These are phyloP conservation scores for Drosophila sulfurigaster DNA, from an alignment of 1,140 invertebrate genomes.

Conservation along the genomic window DNA sequence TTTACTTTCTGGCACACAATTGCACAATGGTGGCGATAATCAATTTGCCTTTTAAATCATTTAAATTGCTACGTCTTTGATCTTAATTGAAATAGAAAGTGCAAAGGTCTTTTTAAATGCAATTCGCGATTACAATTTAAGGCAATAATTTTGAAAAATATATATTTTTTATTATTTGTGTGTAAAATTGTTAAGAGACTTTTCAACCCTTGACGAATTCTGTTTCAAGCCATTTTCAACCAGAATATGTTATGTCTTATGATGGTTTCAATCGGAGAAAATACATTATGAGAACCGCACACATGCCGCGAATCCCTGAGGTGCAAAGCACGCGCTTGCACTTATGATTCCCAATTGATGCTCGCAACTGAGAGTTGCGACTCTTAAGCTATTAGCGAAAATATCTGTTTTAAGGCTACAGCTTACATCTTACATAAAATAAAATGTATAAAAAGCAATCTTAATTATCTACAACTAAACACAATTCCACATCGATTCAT, in stretches of 20 bases:
- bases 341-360: constrained; percentile 30
- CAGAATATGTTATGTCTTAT: neutral
- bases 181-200: neutral
- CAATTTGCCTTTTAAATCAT: constrained; percentile 33
- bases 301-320: neutral
- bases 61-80: constrained; percentile 44
- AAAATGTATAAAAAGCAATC: constrained; percentile 9
- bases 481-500: constrained; percentile 15
- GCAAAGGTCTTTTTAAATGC: neutral
- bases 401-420: neutral
- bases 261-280: neutral
- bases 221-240: neutral
- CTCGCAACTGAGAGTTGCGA: neutral
- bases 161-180: neutral
- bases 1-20: constrained; percentile 77
- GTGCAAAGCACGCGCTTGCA: constrained; percentile 25
- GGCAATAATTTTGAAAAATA: neutral
- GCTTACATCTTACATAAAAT: neutral
- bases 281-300: neutral
- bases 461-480: constrained; percentile 16
- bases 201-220: neutral
- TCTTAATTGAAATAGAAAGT: constrained; percentile 25
- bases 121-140: neutral
- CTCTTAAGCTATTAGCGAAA: constrained; percentile 18
- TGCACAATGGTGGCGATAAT: constrained; percentile 11